Percentiles rank a stretch among this genome's conserved stretches.
phyloP scores from a whole-genome alignment of 2,797 vertebrate genomes.

The Coracias cyanogaster region DNA sequence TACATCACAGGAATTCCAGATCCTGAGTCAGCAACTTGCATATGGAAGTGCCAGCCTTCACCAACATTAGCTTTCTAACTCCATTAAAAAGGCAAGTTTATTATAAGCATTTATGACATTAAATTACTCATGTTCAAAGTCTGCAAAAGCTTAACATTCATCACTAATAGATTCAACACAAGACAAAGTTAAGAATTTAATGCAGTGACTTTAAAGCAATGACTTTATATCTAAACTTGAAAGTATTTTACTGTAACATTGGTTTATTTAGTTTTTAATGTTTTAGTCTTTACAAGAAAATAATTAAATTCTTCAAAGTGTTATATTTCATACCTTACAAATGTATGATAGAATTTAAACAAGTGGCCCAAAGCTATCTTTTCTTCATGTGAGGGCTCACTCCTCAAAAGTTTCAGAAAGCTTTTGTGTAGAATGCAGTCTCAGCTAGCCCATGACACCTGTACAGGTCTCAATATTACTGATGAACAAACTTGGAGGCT shows the following conservation, averaged over 20 bases:
- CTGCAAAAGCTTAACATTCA: background rate
- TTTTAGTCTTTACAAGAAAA: slow-evolving; percentile 5
- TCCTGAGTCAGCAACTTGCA: slow-evolving; percentile 11
- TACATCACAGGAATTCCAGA: background rate
- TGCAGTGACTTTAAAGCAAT: background rate
- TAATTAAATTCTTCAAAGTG: slow-evolving; percentile 1
- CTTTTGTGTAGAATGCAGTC: slow-evolving; percentile 55
- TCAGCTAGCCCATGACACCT: slow-evolving; percentile 37
- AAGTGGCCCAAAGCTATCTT: slow-evolving; percentile 64
- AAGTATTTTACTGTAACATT: background rate
- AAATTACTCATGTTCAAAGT: background rate
- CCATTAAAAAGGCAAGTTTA: background rate
- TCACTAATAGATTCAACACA: background rate
- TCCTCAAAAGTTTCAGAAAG: slow-evolving; percentile 5
- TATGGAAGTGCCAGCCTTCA: background rate
- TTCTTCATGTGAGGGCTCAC: slow-evolving; percentile 76
- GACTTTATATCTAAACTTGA: background rate
- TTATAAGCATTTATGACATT: background rate
- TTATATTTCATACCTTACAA: background rate
- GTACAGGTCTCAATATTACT: slow-evolving; percentile 54
- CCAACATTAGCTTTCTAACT: background rate
- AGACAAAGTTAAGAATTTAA: background rate
- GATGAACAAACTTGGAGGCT: slow-evolving; percentile 19
- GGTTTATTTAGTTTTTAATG: background rate
- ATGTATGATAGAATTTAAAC: background rate